Evolutionary conservation across 2,888 invertebrate genomes (phyloP), one percentile per base, ranked within the genome.

Genomic region (Byasa hedistus): DNA sequence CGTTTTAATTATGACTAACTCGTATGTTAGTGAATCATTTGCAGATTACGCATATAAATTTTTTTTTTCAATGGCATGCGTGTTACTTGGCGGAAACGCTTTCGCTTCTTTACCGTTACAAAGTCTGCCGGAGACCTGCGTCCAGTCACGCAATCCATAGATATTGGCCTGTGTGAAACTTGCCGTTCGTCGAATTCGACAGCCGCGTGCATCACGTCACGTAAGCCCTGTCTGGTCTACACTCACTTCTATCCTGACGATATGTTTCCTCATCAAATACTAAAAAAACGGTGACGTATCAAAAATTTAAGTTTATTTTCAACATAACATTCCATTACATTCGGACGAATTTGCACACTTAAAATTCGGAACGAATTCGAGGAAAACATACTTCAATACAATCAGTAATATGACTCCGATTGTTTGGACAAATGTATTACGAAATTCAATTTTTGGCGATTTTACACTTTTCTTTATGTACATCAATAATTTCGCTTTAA

Each of bases 171-270:
- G 44, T 48, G 36, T 55, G 55, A 48, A 62, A 52, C 22, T 59
- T 48, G 58, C 58, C 21, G 62, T 66, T 66, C 66, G 19, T 48
- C 54, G 62, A 62, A 66, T 57, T 61, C 54, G 32, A 54, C 54
- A 44, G 23, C 55, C 58, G 55, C 74, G 72, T 75, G 74, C 57
- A 61, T 51, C 51, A 51, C 62, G 71, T 75, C 74, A 74, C 74
- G 73, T 75, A 70, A 65, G 44, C 69, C 55, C 39, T 55, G 58
- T 64, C 59, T 60, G 39, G n/a, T n/a, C n/a, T n/a, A n/a, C n/a
- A n/a, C n/a, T n/a, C 23, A 19, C 24, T 44, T 21, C 17, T 22
- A 55, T 32, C 57, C 57, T 57, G 22, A 5, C 52, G 21, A 64
- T 54, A 51, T 39, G 70, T 69, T 69, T 66, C 66, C 60, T 57